phyloP scores from a whole-genome alignment of 2,797 vertebrate genomes.

The Neopelma chrysocephalum region DNA sequence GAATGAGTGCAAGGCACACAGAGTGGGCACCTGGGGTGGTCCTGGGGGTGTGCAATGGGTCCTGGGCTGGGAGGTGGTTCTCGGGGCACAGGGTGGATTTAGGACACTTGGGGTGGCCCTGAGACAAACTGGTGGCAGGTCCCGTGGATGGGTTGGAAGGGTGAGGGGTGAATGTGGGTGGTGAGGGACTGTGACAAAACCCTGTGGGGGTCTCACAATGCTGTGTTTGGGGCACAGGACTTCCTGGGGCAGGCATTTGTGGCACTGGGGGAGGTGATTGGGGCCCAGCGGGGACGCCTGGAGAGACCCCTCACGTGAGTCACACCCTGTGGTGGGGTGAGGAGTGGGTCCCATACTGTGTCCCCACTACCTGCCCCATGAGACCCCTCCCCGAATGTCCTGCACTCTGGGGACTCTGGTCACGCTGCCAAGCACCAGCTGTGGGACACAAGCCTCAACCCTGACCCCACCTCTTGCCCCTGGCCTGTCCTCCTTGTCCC shows the following conservation, averaged over 20 bases:
- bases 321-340: accelerated
- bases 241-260: conserved; percentile 95
- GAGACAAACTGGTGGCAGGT: background rate
- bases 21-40: accelerated
- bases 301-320: conserved; percentile 92
- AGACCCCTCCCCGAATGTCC: background rate
- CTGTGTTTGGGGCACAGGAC: conserved; percentile 74
- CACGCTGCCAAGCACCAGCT: background rate
- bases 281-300: conserved; percentile 88
- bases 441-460: background rate
- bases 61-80: background rate
- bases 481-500: background rate
- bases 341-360: background rate
- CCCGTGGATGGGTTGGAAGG: accelerated
- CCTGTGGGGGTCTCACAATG: accelerated
- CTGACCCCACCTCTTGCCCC: background rate
- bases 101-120: background rate
- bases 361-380: background rate
- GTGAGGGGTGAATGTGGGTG: too few relatives aligned
- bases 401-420: background rate
- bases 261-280: conserved; percentile 95
- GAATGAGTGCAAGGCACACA: background rate
- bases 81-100: background rate
- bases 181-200: background rate
- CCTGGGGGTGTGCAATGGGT: background rate